phyloP scores from a whole-genome alignment of 2,888 invertebrate genomes.

The Amblyjoppa proteus region DNA sequence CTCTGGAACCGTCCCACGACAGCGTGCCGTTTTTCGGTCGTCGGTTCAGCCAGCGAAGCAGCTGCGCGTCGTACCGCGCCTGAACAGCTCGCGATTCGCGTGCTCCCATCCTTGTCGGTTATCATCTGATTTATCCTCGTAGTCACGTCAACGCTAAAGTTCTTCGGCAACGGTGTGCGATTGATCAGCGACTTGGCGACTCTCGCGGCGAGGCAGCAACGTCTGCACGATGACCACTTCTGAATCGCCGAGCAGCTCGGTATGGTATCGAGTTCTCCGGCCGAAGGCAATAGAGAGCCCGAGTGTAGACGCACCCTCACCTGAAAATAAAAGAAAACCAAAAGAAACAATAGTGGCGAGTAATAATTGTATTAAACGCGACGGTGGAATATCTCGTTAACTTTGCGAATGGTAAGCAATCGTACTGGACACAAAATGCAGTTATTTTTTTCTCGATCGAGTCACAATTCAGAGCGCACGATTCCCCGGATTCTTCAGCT shows the following conservation, averaged over 20 bases:
- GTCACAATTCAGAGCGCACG: no score
- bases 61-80: constrained; percentile 95
- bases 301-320: no score
- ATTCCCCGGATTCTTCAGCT: no score
- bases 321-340: no score
- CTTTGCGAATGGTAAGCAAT: no score
- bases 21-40: constrained; percentile 98
- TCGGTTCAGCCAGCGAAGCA: constrained; percentile 96
- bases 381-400: no score
- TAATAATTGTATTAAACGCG: no score
- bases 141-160: constrained; percentile 93
- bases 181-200: constrained; percentile 94
- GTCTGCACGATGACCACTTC: constrained; percentile 96
- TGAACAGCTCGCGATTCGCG: constrained; percentile 92
- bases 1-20: constrained; percentile 96
- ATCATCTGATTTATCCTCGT: constrained; percentile 93
- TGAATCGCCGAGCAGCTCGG: constrained; percentile 90
- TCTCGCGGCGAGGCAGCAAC: constrained; percentile 96
- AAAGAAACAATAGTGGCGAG: no score
- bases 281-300: no score
- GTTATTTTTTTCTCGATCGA: no score
- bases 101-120: constrained; percentile 86
- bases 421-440: no score
- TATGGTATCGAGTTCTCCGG: constrained; percentile 92
- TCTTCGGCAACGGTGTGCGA: constrained; percentile 89